Evolutionary conservation across 2,888 invertebrate species (phyloP), one percentile per base, ranked within the genome.

Genomic region (Idaea dimidiata): DNA sequence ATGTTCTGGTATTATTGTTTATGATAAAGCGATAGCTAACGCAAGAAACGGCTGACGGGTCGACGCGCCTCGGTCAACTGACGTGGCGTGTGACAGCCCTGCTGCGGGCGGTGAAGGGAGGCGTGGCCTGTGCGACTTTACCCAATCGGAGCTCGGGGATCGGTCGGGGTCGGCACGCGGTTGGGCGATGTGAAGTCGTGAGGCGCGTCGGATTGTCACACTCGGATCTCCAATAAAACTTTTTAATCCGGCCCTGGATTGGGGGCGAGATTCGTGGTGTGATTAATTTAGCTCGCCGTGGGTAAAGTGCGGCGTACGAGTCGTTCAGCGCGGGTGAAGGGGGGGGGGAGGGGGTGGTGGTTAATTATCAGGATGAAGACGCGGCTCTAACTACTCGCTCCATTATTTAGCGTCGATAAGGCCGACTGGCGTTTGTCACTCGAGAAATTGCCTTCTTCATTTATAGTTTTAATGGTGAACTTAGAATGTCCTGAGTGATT

Each of bases 311-410:
- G 77, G 68, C 65, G 72, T 43, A 43, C 6, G 43, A 43, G 43
- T 8, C 43, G 10, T 61, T 72, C 60, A 67, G 61, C 62, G 43
- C 59, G 65, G 61, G n/a, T n/a, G n/a, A n/a, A n/a, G 62, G 64
- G 62, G 70, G 66, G 70, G 65, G 72, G 65, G 67, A 66, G 78
- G 72, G 78, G 80, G 72, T 69, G 77, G 71, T 77, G 64, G 84
- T 90, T 92, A 92, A 92, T 92, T 91, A 90, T 84, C 86, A 79
- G 87, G 88, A 91, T 91, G 91, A 92, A 92, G 91, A 92, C 90
- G 88, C 88, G 83, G 78, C 80, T 87, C 88, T 91, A 91, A 91
- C 87, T 89, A 88, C 88, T 83, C 80, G 84, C 83, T 88, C 84
- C 87, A 90, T 91, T 90, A 91, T 89, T 91, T 87, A 91, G 87